Base-by-base conservation (phyloP, 2,113 vertebrate genomes). In the Triplophysa siluroides region DNA sequence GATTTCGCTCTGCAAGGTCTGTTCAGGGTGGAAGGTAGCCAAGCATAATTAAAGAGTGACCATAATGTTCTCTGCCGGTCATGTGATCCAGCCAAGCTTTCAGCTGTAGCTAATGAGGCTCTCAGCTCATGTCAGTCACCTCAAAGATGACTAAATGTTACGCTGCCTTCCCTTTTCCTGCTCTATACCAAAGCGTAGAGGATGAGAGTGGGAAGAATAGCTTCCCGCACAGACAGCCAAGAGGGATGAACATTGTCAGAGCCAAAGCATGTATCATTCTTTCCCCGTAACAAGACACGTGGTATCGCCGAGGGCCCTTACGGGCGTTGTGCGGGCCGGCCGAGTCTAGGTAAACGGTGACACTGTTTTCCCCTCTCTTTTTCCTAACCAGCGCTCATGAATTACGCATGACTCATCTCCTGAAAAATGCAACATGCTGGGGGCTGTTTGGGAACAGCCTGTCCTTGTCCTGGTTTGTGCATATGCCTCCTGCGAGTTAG, bases 321-420 rank as follows among this genome's bases (percentile, higher is more conserved):
- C n/a, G 21, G 65, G 62, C 77, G 62, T 79, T 76, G 74, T 54
- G 74, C 18, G 24, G 76, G 80, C 71, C 21, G 71, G 62, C 64
- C 80, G 3, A 65, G 71, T 82, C 60, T 73, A 84, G 80, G 80
- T 84, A 84, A 79, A 79, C 29, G 75, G 65, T 82, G 71, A 82
- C 80, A 72, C 76, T 82, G 33, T 76, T 76, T 67, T 65, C 41
- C 33, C 69, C 50, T 62, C 63, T 81, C 75, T 70, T 79, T 76
- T 76, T 72, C 76, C 76, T 72, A 79, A 79, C 72, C 77, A 79
- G 80, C 24, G 29, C 76, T 85, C 83, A 85, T 85, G 83, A 84
- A 84, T 84, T 81, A 84, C 83, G 58, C 83, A 84, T 84, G 77
- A 29, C 77, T 79, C 74, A 43, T 79, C 83, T 84, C 76, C 80